phyloP scores from a whole-genome alignment of 2,888 invertebrate genomes.

The Lycophotia porphyrea region DNA sequence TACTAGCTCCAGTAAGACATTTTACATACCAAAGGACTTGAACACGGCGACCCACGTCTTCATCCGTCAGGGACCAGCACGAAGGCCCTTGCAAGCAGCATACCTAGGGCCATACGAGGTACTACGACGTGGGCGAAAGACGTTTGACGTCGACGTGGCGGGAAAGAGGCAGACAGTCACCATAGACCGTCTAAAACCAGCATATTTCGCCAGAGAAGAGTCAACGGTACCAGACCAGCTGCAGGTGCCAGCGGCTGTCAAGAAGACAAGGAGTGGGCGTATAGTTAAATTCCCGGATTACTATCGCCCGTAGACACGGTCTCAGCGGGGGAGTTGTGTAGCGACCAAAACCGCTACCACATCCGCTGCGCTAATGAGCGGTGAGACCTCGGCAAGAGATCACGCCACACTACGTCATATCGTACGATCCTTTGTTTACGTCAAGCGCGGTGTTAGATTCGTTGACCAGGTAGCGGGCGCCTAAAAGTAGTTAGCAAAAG shows the following conservation, averaged over 20 bases:
- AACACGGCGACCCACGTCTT: constrained; percentile 2
- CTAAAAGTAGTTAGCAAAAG: too few relatives aligned
- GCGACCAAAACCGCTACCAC: too few relatives aligned
- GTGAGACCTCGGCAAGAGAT: too few relatives aligned
- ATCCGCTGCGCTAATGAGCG: too few relatives aligned
- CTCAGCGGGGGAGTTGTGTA: too few relatives aligned
- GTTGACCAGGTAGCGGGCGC: too few relatives aligned
- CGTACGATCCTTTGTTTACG: too few relatives aligned
- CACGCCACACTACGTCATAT: too few relatives aligned
- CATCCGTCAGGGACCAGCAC: constrained; percentile 1
- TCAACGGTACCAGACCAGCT: neutral
- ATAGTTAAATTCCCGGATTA: neutral
- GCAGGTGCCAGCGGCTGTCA: neutral
- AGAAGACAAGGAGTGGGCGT: constrained; percentile 1
- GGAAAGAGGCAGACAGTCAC: constrained; percentile 8
- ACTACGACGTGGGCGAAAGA: neutral
- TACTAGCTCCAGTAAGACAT: neutral
- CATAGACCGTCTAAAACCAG: constrained; percentile 10
- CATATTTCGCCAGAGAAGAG: neutral
- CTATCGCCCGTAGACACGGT: too few relatives aligned
- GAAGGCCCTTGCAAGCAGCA: constrained; percentile 1
- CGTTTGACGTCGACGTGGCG: constrained; percentile 1
- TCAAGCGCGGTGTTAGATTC: too few relatives aligned
- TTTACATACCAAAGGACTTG: neutral
- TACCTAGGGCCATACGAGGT: neutral